Evolutionary conservation across 2,113 vertebrate genomes (phyloP).

Genomic region (Amia ocellicauda): DNA sequence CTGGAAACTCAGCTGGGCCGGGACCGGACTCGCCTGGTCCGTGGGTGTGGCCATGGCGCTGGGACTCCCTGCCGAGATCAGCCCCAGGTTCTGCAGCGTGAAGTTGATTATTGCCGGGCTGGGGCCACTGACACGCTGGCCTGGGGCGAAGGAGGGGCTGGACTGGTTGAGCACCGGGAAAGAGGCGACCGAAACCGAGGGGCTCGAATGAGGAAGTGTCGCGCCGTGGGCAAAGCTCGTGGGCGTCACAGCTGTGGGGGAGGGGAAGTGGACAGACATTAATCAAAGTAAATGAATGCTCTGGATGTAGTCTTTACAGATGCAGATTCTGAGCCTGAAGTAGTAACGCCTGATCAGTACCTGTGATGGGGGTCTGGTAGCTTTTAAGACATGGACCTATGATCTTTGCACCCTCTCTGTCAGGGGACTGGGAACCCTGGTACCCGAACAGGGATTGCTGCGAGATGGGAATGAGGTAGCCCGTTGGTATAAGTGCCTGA

Average conservation of each 20-base stretch:
- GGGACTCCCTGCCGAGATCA: conserved; percentile 63
- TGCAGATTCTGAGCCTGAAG: too few relatives aligned
- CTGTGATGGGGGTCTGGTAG: conserved; percentile 76
- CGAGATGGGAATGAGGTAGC: conserved; percentile 84
- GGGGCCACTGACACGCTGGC: conserved; percentile 62
- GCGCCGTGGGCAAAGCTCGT: conserved; percentile 56
- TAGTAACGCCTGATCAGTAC: conserved; percentile 45
- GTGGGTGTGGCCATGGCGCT: conserved; percentile 40
- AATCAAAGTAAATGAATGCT: too few relatives aligned
- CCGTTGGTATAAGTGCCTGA: conserved; percentile 79
- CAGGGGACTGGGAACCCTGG: conserved; percentile 49
- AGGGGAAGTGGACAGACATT: conserved; percentile 10
- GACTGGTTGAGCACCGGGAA: conserved; percentile 48
- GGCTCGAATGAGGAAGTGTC: conserved; percentile 48
- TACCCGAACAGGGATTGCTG: conserved; percentile 66
- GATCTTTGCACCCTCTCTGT: conserved; percentile 55
- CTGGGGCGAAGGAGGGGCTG: conserved; percentile 42
- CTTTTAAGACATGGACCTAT: conserved; percentile 64
- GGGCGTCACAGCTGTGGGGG: conserved; percentile 65
- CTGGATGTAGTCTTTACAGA: too few relatives aligned
- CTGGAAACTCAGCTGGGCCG: conserved; percentile 50
- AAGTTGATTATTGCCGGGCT: conserved; percentile 86
- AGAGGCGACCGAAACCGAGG: conserved; percentile 59
- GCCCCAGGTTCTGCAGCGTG: conserved; percentile 83
- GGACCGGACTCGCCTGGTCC: conserved; percentile 41